Evolutionary conservation across 1,140 invertebrate genomes (phyloP).

Genomic region (Zaprionus africanus): DNA sequence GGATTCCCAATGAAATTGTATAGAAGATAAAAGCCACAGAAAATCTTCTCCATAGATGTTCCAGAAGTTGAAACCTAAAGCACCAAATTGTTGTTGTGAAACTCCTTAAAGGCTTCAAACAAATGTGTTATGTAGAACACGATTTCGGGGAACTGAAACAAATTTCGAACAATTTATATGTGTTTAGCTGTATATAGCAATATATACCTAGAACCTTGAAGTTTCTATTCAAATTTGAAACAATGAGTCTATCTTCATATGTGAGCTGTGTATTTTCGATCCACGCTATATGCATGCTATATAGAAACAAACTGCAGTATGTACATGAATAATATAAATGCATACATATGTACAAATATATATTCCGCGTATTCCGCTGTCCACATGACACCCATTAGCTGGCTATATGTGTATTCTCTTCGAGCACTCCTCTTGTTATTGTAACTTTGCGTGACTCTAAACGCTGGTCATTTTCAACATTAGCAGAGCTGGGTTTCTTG

Average conservation of each 20-base stretch:
- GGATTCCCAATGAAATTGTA: not conserved
- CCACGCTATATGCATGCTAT: not conserved
- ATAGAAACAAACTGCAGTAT: not conserved
- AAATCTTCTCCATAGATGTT: too few relatives aligned
- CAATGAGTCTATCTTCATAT: too few relatives aligned
- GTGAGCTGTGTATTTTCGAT: not conserved
- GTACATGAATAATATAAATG: too few relatives aligned
- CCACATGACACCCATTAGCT: constrained; percentile 62
- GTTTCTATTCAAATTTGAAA: too few relatives aligned
- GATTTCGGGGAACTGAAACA: too few relatives aligned
- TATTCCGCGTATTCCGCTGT: constrained; percentile 22
- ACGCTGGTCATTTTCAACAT: constrained; percentile 70
- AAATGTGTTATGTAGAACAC: too few relatives aligned
- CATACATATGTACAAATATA: not conserved
- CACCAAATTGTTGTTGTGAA: too few relatives aligned
- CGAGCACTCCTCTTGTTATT: constrained; percentile 51
- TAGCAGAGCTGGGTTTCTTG: constrained; percentile 48
- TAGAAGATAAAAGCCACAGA: not conserved
- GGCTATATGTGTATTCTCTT: constrained; percentile 52
- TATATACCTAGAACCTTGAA: too few relatives aligned
- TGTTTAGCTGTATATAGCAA: too few relatives aligned
- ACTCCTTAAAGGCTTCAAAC: too few relatives aligned
- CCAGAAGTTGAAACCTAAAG: too few relatives aligned
- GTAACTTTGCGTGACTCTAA: constrained; percentile 74
- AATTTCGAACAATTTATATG: too few relatives aligned